A percentile compares a stretch with the other conserved stretches of the same genome.
These are phyloP conservation scores for Florisuga fusca DNA, from an alignment of 2,797 vertebrate species.

Conservation along the genomic window DNA sequence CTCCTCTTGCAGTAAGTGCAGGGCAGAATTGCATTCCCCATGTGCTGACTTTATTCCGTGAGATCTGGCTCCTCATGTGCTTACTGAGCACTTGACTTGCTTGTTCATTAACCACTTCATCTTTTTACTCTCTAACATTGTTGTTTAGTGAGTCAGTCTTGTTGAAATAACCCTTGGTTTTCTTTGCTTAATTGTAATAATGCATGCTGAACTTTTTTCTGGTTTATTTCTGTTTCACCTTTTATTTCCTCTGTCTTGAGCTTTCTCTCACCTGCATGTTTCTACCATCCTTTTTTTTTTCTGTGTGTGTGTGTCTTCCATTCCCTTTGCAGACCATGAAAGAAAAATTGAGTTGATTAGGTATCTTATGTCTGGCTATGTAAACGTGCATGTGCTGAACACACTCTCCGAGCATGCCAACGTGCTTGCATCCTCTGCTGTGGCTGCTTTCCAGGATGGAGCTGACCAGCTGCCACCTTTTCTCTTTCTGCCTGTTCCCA, in stretches of 20 bases:
- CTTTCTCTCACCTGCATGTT: slow-evolving; percentile 55
- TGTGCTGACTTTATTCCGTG: not conserved
- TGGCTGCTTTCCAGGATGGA: slow-evolving; percentile 90
- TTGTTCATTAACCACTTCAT: not conserved
- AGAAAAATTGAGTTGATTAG: slow-evolving; percentile 92
- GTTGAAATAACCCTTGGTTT: not conserved
- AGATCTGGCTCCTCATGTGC: not conserved
- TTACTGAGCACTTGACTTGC: not conserved
- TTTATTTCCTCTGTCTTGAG: slow-evolving; percentile 27
- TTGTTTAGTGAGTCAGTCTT: not conserved
- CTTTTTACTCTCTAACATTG: slow-evolving; percentile 3
- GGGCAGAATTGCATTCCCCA: not conserved
- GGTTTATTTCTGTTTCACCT: slow-evolving; percentile 52
- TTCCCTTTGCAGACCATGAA: slow-evolving; percentile 86
- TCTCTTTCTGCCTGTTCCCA: slow-evolving; percentile 87
- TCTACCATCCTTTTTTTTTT: not conserved
- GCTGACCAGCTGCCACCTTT: slow-evolving; percentile 89
- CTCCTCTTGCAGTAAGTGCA: not conserved
- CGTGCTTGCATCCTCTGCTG: slow-evolving; percentile 87
- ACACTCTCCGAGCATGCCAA: slow-evolving; percentile 90
- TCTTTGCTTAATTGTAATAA: slow-evolving; percentile 50
- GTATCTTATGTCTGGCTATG: slow-evolving; percentile 92
- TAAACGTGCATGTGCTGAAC: slow-evolving; percentile 90
- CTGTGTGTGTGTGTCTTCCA: not conserved
- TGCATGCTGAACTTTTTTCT: slow-evolving; percentile 54